Percentiles rank a stretch among this genome's conserved stretches.
phyloP scores from a whole-genome alignment of 2,113 vertebrate species.

The Climacteris rufus region DNA sequence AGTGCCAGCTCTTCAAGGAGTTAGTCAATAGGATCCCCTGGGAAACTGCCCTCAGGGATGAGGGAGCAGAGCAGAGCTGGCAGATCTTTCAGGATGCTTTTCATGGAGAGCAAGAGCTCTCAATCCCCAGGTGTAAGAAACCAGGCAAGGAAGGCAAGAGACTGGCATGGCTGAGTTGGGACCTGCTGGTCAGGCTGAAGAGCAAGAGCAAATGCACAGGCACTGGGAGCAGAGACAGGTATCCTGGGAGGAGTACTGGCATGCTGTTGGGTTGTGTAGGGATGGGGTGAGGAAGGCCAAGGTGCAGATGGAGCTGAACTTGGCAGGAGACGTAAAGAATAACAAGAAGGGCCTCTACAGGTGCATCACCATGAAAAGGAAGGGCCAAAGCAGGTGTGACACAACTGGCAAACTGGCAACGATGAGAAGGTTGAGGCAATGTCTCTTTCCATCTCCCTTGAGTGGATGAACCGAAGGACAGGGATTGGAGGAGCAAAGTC shows the following conservation, averaged over 20 bases:
- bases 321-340: not conserved
- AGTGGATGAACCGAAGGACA: not conserved
- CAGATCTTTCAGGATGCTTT: not conserved
- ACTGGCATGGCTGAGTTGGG: accelerated
- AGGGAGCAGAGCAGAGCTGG: not conserved
- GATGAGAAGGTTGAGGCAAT: not conserved
- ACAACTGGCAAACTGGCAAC: not conserved
- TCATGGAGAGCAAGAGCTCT: not conserved
- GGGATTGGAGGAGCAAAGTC: not conserved
- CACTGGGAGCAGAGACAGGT: not conserved
- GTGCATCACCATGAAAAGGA: not conserved
- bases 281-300: not conserved
- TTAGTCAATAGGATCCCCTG: not conserved
- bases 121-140: not conserved
- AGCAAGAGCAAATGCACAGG: not conserved
- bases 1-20: not conserved
- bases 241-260: not conserved
- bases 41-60: not conserved
- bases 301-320: not conserved
- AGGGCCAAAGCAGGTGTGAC: not conserved
- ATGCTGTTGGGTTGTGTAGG: not conserved
- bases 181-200: not conserved
- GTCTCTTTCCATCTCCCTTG: not conserved
- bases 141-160: not conserved
- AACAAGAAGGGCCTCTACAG: not conserved